Conservation (phyloP, 1,140 invertebrate genomes). For the Drosophila kohkoa region DNA sequence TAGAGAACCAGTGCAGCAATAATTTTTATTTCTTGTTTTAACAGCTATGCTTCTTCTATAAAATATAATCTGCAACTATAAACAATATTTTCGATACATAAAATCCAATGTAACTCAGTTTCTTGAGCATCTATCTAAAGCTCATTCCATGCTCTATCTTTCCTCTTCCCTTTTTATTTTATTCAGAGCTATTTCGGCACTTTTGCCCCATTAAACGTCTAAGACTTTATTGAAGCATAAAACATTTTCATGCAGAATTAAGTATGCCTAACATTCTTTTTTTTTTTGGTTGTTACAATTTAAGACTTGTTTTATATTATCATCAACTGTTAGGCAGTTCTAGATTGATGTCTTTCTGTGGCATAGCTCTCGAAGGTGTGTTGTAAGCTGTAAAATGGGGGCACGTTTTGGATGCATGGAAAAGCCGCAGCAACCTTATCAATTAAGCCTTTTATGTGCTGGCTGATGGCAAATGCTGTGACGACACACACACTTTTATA, state of each 20-base stretch:
- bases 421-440: slow-evolving; percentile 38
- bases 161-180: neutral
- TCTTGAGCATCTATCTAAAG: neutral
- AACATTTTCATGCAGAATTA: slow-evolving; percentile 26
- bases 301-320: slow-evolving; percentile 27
- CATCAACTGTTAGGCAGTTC: slow-evolving; percentile 27
- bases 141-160: no score
- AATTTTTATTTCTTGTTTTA: no score
- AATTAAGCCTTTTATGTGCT: slow-evolving; percentile 71
- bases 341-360: slow-evolving; percentile 20
- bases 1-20: no score
- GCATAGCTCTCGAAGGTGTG: neutral
- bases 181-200: neutral
- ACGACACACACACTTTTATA: slow-evolving; percentile 54
- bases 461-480: slow-evolving; percentile 50
- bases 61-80: no score
- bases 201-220: slow-evolving; percentile 2
- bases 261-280: neutral
- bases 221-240: slow-evolving; percentile 30
- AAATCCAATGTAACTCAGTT: no score
- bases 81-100: no score
- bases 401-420: slow-evolving; percentile 25
- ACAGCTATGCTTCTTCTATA: no score
- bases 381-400: slow-evolving; percentile 2
- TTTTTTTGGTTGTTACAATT: slow-evolving; percentile 17